Evolutionary conservation across 2,888 invertebrate genomes (phyloP).

Genomic region (Agelastica alni): DNA sequence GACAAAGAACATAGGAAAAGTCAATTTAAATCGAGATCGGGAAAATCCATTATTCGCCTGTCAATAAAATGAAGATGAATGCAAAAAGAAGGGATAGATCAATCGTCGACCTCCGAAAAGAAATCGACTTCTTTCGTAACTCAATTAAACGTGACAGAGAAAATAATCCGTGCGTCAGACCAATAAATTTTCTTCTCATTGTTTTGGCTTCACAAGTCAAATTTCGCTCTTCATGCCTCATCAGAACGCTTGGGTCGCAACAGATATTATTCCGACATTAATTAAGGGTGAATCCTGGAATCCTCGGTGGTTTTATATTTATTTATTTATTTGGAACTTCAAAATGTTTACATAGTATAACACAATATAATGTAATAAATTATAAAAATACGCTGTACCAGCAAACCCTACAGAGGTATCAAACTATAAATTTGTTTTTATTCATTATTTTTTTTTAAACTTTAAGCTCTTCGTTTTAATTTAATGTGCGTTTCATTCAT

Average conservation of each 20-base stretch:
- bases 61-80: conserved; percentile 29
- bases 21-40: background rate
- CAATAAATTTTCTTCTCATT: conserved; percentile 47
- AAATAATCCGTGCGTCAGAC: conserved; percentile 47
- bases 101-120: conserved; percentile 22
- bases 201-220: conserved; percentile 34
- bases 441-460: too few relatives aligned
- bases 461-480: too few relatives aligned
- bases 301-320: too few relatives aligned
- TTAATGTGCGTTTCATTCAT: too few relatives aligned
- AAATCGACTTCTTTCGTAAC: conserved; percentile 35
- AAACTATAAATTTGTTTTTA: too few relatives aligned
- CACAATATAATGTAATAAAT: too few relatives aligned
- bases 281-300: conserved; percentile 3
- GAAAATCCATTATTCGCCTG: conserved; percentile 8
- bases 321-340: too few relatives aligned
- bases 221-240: conserved; percentile 12
- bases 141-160: conserved; percentile 43
- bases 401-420: too few relatives aligned
- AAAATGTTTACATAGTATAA: too few relatives aligned
- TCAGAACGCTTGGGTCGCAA: background rate
- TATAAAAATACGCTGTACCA: too few relatives aligned
- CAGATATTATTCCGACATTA: background rate
- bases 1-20: too few relatives aligned
- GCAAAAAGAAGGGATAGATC: conserved; percentile 20